Evolutionary conservation across 2,113 vertebrate genomes (phyloP).

Genomic region (Pteronura brasiliensis): DNA sequence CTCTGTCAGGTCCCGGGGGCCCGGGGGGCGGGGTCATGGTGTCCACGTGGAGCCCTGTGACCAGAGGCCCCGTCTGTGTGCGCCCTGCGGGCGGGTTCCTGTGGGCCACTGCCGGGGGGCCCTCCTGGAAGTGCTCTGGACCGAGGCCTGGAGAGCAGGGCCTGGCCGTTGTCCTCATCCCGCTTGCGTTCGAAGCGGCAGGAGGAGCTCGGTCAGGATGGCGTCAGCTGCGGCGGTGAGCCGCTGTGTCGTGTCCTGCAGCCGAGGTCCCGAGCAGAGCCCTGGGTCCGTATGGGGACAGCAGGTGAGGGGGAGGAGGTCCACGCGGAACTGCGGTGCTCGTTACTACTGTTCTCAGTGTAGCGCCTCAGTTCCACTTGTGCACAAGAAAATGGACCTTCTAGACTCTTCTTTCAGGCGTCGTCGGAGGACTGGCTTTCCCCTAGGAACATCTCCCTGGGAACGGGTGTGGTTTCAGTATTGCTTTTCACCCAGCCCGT

Average conservation of each 20-base stretch:
- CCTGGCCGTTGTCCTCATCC: background rate
- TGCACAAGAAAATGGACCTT: too few species aligned
- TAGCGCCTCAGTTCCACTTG: background rate
- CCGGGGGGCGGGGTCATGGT: too few species aligned
- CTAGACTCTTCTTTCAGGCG: background rate
- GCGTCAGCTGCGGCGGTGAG: background rate
- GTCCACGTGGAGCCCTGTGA: background rate
- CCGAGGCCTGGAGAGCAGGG: background rate
- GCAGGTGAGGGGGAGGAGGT: rapidly evolving
- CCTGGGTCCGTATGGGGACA: background rate
- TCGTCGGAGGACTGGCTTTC: background rate
- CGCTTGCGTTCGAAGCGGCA: background rate
- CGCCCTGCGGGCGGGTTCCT: background rate
- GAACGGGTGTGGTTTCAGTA: background rate
- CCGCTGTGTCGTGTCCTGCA: rapidly evolving
- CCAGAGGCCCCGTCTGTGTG: background rate
- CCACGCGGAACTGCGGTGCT: rapidly evolving
- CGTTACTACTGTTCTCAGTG: background rate
- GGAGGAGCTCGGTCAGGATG: background rate
- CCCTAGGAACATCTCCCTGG: background rate
- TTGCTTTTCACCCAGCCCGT: background rate
- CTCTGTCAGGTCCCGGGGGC: background rate
- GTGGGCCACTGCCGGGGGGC: too few species aligned
- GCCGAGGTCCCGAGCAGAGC: rapidly evolving
- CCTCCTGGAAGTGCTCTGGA: background rate